A percentile compares a stretch with the other conserved stretches of the same genome.
These are phyloP conservation scores for Elymnias hypermnestra DNA, from an alignment of 1,140 invertebrate species.

Conservation along the genomic window DNA sequence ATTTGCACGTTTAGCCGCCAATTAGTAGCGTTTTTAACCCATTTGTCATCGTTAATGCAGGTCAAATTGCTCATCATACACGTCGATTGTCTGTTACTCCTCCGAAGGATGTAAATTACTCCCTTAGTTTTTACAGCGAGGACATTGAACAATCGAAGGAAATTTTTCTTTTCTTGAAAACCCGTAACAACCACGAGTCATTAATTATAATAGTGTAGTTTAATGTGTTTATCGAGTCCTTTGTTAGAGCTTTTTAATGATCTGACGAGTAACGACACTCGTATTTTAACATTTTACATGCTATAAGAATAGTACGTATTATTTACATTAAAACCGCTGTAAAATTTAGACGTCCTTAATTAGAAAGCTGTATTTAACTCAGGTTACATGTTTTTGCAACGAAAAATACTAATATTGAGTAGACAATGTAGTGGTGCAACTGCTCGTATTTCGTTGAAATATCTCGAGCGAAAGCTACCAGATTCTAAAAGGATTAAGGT, in stretches of 20 bases:
- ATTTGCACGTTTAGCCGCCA: constrained; percentile 49
- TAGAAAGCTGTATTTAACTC: too few relatives aligned
- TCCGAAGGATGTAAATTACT: constrained; percentile 35
- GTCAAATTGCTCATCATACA: constrained; percentile 37
- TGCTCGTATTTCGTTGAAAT: constrained; percentile 33
- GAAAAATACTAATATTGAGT: constrained; percentile 10
- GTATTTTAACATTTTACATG: too few relatives aligned
- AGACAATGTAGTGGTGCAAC: constrained; percentile 17
- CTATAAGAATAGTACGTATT: background rate
- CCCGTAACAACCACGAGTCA: constrained; percentile 23
- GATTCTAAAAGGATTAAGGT: constrained; percentile 58
- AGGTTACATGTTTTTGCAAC: too few relatives aligned
- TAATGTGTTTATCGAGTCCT: constrained; percentile 24
- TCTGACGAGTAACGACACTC: constrained; percentile 15
- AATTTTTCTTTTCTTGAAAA: constrained; percentile 20
- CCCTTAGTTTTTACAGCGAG: constrained; percentile 20
- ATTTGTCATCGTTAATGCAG: constrained; percentile 59
- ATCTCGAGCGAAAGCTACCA: constrained; percentile 39
- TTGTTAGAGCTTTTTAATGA: constrained; percentile 18
- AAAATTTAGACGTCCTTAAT: constrained; percentile 13
- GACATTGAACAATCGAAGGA: constrained; percentile 37
- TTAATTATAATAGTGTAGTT: constrained; percentile 30
- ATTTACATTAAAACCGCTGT: constrained; percentile 14
- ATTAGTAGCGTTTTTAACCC: constrained; percentile 54
- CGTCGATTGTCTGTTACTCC: constrained; percentile 26